A percentile compares a stretch with the other conserved stretches of the same genome.
Evolutionary conservation across 2,797 vertebrate genomes (phyloP).

Genomic region (Anguilla obscura): DNA sequence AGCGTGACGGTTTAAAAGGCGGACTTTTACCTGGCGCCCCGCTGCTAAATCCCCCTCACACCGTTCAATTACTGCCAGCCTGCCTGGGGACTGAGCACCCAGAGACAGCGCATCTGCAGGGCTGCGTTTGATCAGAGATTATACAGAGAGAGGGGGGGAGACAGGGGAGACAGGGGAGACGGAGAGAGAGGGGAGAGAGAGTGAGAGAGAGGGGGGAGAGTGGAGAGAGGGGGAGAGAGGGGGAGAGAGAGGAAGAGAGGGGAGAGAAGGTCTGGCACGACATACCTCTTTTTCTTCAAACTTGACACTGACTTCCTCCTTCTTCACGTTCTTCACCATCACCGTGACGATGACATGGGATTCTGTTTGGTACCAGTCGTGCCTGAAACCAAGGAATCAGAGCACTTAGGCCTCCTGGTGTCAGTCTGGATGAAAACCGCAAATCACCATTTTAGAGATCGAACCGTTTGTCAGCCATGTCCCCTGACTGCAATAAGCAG

Average conservation of each 20-base stretch:
- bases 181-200: too few species aligned
- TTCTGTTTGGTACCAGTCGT: slow-evolving; percentile 82
- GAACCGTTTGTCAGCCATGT: not conserved
- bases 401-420: not conserved
- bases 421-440: not conserved
- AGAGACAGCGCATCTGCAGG: slow-evolving; percentile 55
- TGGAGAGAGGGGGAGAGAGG: slow-evolving; percentile 59
- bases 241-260: slow-evolving; percentile 60
- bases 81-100: slow-evolving; percentile 60
- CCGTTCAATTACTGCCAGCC: slow-evolving; percentile 76
- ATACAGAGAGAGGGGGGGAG: slow-evolving; percentile 53
- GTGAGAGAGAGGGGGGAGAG: too few species aligned
- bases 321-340: slow-evolving; percentile 75
- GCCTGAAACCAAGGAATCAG: slow-evolving; percentile 47
- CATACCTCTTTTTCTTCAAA: slow-evolving; percentile 75
- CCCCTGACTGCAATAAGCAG: not conserved
- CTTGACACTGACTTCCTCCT: slow-evolving; percentile 76
- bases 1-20: slow-evolving; percentile 58
- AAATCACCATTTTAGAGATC: not conserved
- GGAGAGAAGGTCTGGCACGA: slow-evolving; percentile 3
- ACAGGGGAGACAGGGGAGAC: slow-evolving; percentile 46
- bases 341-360: slow-evolving; percentile 80
- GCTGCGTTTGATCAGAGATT: slow-evolving; percentile 63
- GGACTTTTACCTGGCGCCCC: slow-evolving; percentile 68
- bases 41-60: slow-evolving; percentile 77